Conservation (phyloP, 2,797 vertebrate genomes). For the Cichlasoma orientale region DNA sequence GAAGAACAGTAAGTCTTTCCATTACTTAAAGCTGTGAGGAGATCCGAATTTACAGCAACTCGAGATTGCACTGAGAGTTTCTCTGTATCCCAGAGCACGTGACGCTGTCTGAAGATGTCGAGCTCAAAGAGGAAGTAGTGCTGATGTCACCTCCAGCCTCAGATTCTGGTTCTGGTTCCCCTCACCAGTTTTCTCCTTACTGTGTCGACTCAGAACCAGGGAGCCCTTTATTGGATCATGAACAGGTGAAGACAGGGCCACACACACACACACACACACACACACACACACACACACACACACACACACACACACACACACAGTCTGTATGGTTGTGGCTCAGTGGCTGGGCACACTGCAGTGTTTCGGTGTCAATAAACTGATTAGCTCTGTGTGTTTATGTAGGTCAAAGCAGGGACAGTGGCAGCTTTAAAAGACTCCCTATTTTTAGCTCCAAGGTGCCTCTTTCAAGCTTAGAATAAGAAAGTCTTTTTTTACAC, state of each 20-base stretch:
- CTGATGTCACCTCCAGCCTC: slow-evolving; percentile 97
- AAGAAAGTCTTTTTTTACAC: not conserved
- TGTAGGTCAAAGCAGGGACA: slow-evolving; percentile 2
- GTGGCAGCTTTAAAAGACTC: not conserved
- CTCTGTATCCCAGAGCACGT: slow-evolving; percentile 80
- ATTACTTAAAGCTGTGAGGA: not conserved
- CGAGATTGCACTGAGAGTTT: not conserved
- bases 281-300: not conserved
- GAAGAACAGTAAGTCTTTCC: slow-evolving; percentile 89
- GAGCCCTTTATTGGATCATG: slow-evolving; percentile 89
- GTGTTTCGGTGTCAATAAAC: not conserved
- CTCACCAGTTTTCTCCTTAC: slow-evolving; percentile 92
- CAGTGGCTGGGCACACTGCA: not conserved
- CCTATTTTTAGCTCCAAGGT: not conserved
- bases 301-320: not conserved
- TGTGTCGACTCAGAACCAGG: slow-evolving; percentile 96
- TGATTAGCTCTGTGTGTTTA: not conserved
- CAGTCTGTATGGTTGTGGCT: not conserved
- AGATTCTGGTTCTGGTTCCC: slow-evolving; percentile 91
- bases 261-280: not conserved
- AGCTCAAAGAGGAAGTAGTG: slow-evolving; percentile 91
- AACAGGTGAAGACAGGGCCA: slow-evolving; percentile 63
- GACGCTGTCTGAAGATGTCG: slow-evolving; percentile 89
- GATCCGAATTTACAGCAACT: not conserved
- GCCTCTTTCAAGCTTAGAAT: not conserved